Evolutionary conservation across 2,113 vertebrate genomes (phyloP), one percentile per base, ranked within the genome.

Genomic region (Epinephelus fuscoguttatus): DNA sequence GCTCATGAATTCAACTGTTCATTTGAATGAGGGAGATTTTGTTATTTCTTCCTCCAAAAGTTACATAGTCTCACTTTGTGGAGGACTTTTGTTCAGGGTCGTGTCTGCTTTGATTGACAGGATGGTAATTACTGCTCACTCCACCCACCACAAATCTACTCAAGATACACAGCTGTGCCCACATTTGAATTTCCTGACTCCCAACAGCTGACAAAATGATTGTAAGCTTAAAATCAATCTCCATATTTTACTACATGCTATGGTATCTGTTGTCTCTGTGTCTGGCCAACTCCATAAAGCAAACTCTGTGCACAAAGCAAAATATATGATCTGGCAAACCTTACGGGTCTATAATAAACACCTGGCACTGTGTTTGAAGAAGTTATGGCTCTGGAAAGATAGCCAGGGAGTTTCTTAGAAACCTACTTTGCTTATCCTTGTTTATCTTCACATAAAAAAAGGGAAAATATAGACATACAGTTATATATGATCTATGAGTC

Each of bases 401-500:
- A 37, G 13, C 33, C 37, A 18, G 2, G n/a, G 18, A 49, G 4
- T 8, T 70, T 37, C 40, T 50, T 4, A 19, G 45, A 21, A 42
- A 53, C 47, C 5, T 27, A 14, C 25, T 10, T 18, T 53, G 30
- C 33, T 18, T 59, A 3, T 27, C 21, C 4, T 47, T 9, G 27
- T 78, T 69, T 63, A 40, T 57, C 59, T 59, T 64, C 13, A 12
- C 56, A 53, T 55, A 17, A 30, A 61, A 55, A 55, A 18, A 7
- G 18, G 25, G 9, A 27, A 49, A 62, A 42, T 70, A 49, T 2
- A 73, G 37, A 30, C 3, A 40, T 15, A 14, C 17, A 42, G 33
- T 23, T 78, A 56, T 64, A 45, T 69, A 53, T 21, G 78, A 66
- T 45, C 47, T 62, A 47, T 87, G 82, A 85, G 47, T 85, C 78